Evolutionary conservation across 2,888 invertebrate genomes (phyloP).

Genomic region (Cosmia pyralina): DNA sequence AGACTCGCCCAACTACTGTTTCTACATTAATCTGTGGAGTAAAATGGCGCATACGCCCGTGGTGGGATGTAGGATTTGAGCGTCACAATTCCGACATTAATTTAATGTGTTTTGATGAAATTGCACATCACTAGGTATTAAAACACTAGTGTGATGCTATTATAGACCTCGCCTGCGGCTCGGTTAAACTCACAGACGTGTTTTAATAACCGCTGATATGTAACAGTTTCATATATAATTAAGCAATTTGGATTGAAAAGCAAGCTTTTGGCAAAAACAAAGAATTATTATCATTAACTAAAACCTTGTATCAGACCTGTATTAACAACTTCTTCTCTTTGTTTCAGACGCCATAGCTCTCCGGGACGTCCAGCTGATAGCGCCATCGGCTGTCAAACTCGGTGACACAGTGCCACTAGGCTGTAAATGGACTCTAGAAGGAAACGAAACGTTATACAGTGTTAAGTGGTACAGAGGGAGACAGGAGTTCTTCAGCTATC

Average conservation of each 20-base stretch:
- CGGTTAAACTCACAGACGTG: background rate
- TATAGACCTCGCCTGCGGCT: background rate
- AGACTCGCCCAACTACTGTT: no score
- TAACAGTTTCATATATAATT: background rate
- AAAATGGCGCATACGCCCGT: background rate
- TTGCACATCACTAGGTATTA: no score
- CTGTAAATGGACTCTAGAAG: slow-evolving; percentile 93
- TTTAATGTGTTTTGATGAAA: background rate
- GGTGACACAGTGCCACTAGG: slow-evolving; percentile 93
- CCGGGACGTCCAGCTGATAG: slow-evolving; percentile 92
- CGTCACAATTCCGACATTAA: background rate
- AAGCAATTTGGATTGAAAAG: background rate
- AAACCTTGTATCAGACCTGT: background rate
- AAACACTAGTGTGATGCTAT: background rate
- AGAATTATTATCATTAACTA: background rate
- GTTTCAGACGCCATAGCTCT: slow-evolving; percentile 90
- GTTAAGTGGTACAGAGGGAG: slow-evolving; percentile 95
- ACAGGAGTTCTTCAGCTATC: slow-evolving; percentile 94
- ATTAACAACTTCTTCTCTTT: slow-evolving; percentile 54
- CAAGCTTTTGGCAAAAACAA: no score
- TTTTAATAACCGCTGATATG: background rate
- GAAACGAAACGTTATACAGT: slow-evolving; percentile 93
- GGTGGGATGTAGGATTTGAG: background rate
- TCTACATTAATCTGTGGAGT: background rate
- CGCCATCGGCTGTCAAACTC: slow-evolving; percentile 93